Evolutionary conservation across 2,797 vertebrate species (phyloP), one percentile per base, ranked within the genome.

Genomic region (Benthosema pterotum): DNA sequence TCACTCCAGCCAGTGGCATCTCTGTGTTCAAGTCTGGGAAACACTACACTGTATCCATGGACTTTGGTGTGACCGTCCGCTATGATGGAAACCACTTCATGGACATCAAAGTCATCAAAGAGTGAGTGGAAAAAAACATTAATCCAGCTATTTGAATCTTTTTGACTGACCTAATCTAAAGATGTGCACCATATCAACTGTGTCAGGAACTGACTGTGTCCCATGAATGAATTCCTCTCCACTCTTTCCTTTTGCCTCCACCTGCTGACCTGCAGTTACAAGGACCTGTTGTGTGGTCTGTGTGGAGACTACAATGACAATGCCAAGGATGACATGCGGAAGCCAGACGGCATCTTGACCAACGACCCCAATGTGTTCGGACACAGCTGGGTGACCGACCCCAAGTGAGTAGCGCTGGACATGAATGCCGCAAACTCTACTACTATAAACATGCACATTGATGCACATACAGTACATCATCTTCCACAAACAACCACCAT

Each of bases 21-120:
- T 91, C 90, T 52, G 88, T 94, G 38, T 89, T 87, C 57, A 84
- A 77, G 74, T 87, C 87, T 19, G 92, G 92, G 43, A 90, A 72
- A 60, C 82, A 85, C 70, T 91, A 89, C 84, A 92, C 88, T 3
- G 91, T 93, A 56, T 67, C 77, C 25, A 81, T 90, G 79, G 55
- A 73, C 54, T 91, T 93, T 79, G 91, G 92, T n/a, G 87, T 93
- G 45, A 91, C 83, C 9, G 91, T 93, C 65, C 90, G 91, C 16
- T 93, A 93, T 4, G 91, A 93, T 51, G 92, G 91, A 68, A 92
- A 91, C 72, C 85, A 93, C 71, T 89, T 74, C 56, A 88, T 92
- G 89, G 91, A 93, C 71, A 85, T 93, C 57, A 93, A 93, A 90
- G 84, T 93, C 6, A 88, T 82, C 66, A 81, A 88, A 81, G 90